Evolutionary conservation across 1,140 invertebrate genomes (phyloP).

Genomic region (Drosophila pandora): DNA sequence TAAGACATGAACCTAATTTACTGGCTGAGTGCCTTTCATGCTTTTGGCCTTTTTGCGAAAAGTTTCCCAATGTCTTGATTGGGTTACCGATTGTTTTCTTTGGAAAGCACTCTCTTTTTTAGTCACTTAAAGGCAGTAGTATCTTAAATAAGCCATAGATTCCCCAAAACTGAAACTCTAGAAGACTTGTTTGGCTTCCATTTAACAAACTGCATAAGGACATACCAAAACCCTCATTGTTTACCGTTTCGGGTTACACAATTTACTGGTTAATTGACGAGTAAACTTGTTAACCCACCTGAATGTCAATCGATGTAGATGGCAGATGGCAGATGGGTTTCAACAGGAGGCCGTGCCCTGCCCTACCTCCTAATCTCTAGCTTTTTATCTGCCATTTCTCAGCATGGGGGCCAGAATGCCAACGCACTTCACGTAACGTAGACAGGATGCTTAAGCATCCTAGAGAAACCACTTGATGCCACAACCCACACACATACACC

Average conservation of each 20-base stretch:
- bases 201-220: background rate
- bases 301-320: constrained; percentile 34
- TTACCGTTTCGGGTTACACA: constrained; percentile 28
- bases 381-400: constrained; percentile 41
- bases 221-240: constrained; percentile 8
- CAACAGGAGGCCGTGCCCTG: too few relatives aligned
- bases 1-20: constrained; percentile 81
- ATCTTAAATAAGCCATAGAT: background rate
- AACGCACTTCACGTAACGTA: constrained; percentile 41
- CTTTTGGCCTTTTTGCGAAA: constrained; percentile 31
- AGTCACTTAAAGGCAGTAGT: too few relatives aligned
- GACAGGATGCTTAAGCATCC: constrained; percentile 42
- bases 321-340: too few relatives aligned
- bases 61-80: constrained; percentile 74
- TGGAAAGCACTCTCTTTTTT: background rate
- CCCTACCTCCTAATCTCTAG: constrained; percentile 19
- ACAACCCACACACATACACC: constrained; percentile 1
- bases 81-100: constrained; percentile 49
- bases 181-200: constrained; percentile 8
- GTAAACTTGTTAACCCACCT: constrained; percentile 23
- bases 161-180: background rate
- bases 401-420: constrained; percentile 1
- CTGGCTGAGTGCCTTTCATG: constrained; percentile 78
- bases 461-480: constrained; percentile 62
- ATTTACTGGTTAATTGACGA: constrained; percentile 28